Evolutionary conservation across 1,140 invertebrate species (phyloP), one percentile per base, ranked within the genome.

Genomic region (Ceratoteleas bidentatus): DNA sequence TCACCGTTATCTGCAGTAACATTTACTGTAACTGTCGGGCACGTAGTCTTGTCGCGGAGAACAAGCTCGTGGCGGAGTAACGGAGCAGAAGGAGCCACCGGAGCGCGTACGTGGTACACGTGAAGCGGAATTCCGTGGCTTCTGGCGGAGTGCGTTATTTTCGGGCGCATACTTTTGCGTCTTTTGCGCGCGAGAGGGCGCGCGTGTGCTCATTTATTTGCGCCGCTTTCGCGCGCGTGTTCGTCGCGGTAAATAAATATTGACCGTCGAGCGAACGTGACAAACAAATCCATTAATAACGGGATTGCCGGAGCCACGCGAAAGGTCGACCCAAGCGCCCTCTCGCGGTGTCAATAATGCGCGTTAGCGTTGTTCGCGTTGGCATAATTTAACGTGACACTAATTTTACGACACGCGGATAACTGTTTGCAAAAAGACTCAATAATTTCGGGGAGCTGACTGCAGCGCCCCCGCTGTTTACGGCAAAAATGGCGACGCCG

Each of bases 201-300:
- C 8, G 40, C 40, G n/a, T 43, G 8, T 54, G 81, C 82, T 81
- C 84, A 86, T 87, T 88, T 86, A 87, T 88, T 84, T 83, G 69
- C 84, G 53, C 75, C 73, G 68, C 43, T 76, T 56, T 54, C 68
- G 58, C 60, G 32, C 32, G 13, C 49, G 61, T 69, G 78, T 77
- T 68, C 68, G 57, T 54, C 65, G 54, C 72, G 68, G 81, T 86
- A 85, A 87, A 88, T 88, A 89, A 89, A 89, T 88, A 88, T 88
- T 88, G 86, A 86, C 86, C 65, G 79, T 84, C 61, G 84, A 83
- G 81, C 77, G 62, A 81, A 83, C 80, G 85, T 80, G 87, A 84
- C 85, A 88, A 88, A 89, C 87, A 85, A 88, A 88, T 86, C 87
- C 88, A 88, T 89, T 88, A 88, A 88, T 89, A 89, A 88, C 84